A percentile compares a stretch with the other conserved stretches of the same genome.
phyloP scores from a whole-genome alignment of 2,113 vertebrate genomes.

The Mellivora capensis region DNA sequence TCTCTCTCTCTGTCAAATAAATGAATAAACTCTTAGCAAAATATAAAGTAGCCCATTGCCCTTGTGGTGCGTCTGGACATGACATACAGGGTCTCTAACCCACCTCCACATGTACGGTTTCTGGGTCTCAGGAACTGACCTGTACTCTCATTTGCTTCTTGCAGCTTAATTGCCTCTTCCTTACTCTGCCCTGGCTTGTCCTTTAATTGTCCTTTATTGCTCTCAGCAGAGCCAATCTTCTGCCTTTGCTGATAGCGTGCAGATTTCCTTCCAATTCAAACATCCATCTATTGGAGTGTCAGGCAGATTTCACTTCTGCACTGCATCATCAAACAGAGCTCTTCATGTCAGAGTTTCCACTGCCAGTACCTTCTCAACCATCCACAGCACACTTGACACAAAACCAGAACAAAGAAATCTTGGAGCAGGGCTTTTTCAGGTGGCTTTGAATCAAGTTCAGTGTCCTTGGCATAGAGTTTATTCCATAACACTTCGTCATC shows the following conservation, averaged over 20 bases:
- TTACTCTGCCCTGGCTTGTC: slow-evolving; percentile 7
- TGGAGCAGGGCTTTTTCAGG: not conserved
- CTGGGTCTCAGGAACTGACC: not conserved
- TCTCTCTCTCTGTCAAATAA: no score
- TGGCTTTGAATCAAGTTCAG: not conserved
- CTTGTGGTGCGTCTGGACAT: fast-evolving
- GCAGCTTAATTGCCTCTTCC: not conserved
- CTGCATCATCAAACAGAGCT: not conserved
- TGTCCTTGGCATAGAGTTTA: slow-evolving; percentile 15
- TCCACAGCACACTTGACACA: not conserved
- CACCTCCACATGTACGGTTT: not conserved
- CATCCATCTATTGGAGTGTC: not conserved
- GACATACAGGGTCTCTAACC: fast-evolving
- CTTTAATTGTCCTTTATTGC: slow-evolving; percentile 26
- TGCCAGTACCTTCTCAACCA: not conserved
- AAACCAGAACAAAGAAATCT: slow-evolving; percentile 21
- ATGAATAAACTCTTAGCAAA: no score
- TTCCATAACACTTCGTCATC: not conserved
- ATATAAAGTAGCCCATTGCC: no score
- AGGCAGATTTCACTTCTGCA: not conserved
- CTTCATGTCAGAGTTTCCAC: slow-evolving; percentile 4
- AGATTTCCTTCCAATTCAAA: not conserved
- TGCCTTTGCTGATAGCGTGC: not conserved
- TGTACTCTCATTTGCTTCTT: not conserved
- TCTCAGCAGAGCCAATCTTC: not conserved